These are phyloP conservation scores for Apotomis betuletana DNA, from an alignment of 2,888 invertebrate genomes.

Conservation along the genomic window DNA sequence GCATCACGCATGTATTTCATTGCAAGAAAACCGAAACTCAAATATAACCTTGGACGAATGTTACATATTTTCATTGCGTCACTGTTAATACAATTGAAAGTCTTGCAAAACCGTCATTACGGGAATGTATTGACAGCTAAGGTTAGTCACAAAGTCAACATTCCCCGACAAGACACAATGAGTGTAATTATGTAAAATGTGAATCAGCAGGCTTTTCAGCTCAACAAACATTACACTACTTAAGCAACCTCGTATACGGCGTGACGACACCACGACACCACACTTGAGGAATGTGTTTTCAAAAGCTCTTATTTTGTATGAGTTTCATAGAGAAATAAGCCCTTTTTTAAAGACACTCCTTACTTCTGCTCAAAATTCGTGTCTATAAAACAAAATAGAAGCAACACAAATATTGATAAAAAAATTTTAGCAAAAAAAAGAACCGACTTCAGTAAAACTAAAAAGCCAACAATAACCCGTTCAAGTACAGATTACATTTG, in stretches of 20 bases:
- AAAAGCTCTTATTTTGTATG: no score
- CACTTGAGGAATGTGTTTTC: no score
- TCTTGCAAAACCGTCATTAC: constrained; percentile 4
- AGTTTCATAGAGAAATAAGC: no score
- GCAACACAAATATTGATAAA: no score
- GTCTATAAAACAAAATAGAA: no score
- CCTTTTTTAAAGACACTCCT: no score
- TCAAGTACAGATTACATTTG: no score
- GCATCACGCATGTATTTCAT: background rate
- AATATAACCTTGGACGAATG: background rate
- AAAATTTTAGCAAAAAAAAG: no score
- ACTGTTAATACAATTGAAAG: background rate
- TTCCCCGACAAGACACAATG: constrained; percentile 22
- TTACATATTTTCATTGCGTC: background rate
- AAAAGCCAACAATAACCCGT: no score
- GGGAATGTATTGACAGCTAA: constrained; percentile 9
- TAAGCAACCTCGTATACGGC: background rate
- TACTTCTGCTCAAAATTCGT: no score
- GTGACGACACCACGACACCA: no score
- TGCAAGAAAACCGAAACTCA: background rate
- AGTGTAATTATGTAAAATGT: constrained; percentile 19
- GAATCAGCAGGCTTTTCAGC: constrained; percentile 27
- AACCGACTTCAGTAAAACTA: no score
- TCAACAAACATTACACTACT: constrained; percentile 20
- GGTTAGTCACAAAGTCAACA: constrained; percentile 31